Conservation (phyloP, 2,888 invertebrate genomes). For the Ochropleura plecta region DNA sequence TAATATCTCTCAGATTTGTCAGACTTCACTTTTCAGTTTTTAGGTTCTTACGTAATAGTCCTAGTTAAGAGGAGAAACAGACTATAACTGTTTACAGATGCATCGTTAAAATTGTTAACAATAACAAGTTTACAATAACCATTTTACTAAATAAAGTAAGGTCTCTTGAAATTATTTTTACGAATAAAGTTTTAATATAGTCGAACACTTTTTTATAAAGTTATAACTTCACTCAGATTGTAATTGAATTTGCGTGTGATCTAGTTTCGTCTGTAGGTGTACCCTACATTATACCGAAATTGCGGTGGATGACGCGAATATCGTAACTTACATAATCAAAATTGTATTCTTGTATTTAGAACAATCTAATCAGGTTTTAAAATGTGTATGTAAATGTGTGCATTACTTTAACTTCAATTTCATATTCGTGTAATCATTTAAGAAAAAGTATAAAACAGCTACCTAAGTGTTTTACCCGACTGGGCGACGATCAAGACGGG, state of each 20-base stretch:
- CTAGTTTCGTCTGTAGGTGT: constrained; percentile 28
- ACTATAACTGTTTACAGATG: too few species aligned
- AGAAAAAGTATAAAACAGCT: background rate
- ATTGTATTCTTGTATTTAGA: constrained; percentile 28
- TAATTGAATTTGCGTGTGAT: constrained; percentile 30
- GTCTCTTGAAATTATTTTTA: background rate
- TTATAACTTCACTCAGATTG: constrained; percentile 4
- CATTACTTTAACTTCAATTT: background rate
- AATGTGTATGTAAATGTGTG: constrained; percentile 15
- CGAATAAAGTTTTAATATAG: constrained; percentile 5
- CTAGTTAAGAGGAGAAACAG: too few species aligned
- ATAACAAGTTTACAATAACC: background rate
- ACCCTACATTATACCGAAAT: background rate
- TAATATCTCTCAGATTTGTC: too few species aligned
- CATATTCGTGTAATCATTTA: constrained; percentile 7
- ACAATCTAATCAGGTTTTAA: constrained; percentile 36
- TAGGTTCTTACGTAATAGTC: too few species aligned
- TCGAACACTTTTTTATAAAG: constrained; percentile 20
- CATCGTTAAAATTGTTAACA: too few species aligned
- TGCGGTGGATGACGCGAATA: constrained; percentile 8
- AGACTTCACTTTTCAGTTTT: too few species aligned
- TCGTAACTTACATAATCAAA: constrained; percentile 36
- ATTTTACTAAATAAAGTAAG: background rate
- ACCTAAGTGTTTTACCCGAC: background rate
- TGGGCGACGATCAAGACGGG: background rate